Evolutionary conservation across 2,888 invertebrate genomes (phyloP), one percentile per base, ranked within the genome.

Genomic region (Eumacrocentrus americanus): DNA sequence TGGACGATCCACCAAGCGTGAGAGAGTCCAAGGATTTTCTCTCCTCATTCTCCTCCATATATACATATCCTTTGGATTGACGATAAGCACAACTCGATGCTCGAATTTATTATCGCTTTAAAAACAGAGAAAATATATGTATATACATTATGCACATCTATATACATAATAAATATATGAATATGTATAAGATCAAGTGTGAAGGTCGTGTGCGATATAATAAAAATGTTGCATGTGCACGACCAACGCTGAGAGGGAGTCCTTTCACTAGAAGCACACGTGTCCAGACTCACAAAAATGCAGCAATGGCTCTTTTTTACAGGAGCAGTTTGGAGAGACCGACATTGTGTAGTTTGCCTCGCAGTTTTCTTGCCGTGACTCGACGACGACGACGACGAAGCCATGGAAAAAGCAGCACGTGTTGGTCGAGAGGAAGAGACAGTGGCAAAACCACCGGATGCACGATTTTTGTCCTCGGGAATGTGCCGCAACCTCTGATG

Each of bases 201-300:
- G 55, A 55, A 55, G 46, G 55, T 55, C 37, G 47, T 16, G 18
- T 46, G 22, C 3, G 14, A 25, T 25, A 25, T 20, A 3, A 58
- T 51, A 51, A 44, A 58, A 58, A 58, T 58, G 22, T 50, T 44
- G 44, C 50, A 40, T 54, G 35, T 51, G 44, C n/a, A n/a, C 35
- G 73, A 73, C 72, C 73, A 73, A 73, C 72, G 73, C 72, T 67
- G 62, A 67, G 72, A 65, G 56, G 50, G 63, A 55, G 54, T 47
- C 50, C 62, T 59, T 64, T 63, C 69, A 59, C 61, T 57, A 55
- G 71, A 73, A 71, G 25, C 66, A 69, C 76, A 77, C 73, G 75
- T 76, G 76, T 75, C 72, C 71, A 75, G 76, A 75, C 75, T 66
- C 65, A 70, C 71, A 76, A 75, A 76, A 75, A 76, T 76, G 71